Percentiles rank a stretch among this genome's conserved stretches.
These are phyloP conservation scores for Dallia pectoralis DNA, from an alignment of 2,797 vertebrate species.

Conservation along the genomic window DNA sequence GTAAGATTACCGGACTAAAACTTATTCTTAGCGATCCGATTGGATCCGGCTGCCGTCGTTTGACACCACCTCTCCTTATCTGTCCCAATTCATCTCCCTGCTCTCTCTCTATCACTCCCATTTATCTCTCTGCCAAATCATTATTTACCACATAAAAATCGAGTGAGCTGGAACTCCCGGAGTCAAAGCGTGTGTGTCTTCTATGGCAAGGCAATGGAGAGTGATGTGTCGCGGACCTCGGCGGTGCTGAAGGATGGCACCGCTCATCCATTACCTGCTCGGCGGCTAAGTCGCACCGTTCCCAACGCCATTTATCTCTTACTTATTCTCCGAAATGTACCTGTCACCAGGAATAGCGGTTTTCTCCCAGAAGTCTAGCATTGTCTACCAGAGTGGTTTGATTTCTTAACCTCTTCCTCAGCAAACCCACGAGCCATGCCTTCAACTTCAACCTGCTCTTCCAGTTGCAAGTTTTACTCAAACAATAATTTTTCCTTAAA, in stretches of 20 bases:
- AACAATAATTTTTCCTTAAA: neutral
- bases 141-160: conserved; percentile 42
- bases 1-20: neutral
- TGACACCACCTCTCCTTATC: conserved; percentile 23
- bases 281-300: conserved; percentile 6
- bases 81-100: conserved; percentile 32
- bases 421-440: conserved; percentile 64
- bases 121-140: conserved; percentile 23
- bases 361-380: neutral
- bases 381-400: conserved; percentile 2
- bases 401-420: conserved; percentile 60
- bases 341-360: neutral
- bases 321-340: conserved; percentile 10
- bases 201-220: conserved; percentile 17
- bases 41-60: conserved; percentile 12
- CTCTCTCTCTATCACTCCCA: neutral
- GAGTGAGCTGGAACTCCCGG: neutral
- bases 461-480: conserved; percentile 70
- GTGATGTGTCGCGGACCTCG: conserved; percentile 25
- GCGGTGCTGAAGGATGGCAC: conserved; percentile 34
- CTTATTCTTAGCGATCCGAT: conserved; percentile 24
- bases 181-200: neutral
- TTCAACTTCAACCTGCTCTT: conserved; percentile 72
- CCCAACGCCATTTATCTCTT: conserved; percentile 10
- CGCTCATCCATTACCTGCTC: conserved; percentile 22